Base-by-base conservation (phyloP, 2,797 vertebrate species). In the Distichodus sexfasciatus region DNA sequence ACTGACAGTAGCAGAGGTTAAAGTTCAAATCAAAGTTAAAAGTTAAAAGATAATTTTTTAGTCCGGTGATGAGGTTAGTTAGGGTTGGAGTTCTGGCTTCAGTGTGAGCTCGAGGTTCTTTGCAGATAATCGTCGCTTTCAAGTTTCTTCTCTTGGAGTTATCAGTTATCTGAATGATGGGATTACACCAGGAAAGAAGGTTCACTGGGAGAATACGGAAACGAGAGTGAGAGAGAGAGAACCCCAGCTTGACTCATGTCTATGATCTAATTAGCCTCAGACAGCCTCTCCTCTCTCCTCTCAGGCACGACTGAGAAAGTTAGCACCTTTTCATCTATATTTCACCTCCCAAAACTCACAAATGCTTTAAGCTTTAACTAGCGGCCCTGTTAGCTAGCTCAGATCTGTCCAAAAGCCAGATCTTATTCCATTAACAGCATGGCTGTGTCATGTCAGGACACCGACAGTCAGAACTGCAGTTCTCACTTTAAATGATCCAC, bases 181-280 rank as follows among this genome's bases (percentile, higher is more conserved):
- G 51, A 15, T 47, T 51, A 33, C 36, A 53, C 17, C 23, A 12
- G 48, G 26, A 31, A 9, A 28, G 38, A 50, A 1, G 36, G 54
- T 3, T 31, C 19, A 24, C 24, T 14, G 29, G 29, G 2, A 19
- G 26, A 24, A 14, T 15, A 24, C 4, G 26, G 28, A 5, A 4
- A 5, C 28, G 24, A 28, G 21, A 31, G 4, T 6, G 7, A 40
- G 33, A 48, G 12, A 15, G 19, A 40, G 14, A 40, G 46, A 26
- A 33, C 21, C 14, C 23, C 57, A 46, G n/a, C 24, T 47, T 33
- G 41, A 33, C 54, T 57, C 3, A 36, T 38, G 54, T 8, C 31
- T 57, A 57, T 23, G 31, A 57, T 57, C 19, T 57, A 57, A 36
- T 57, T 36, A 57, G 24, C 28, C 54, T 38, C 33, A 36, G 31